Evolutionary conservation across 2,888 invertebrate genomes (phyloP), one percentile per base, ranked within the genome.

Genomic region (Lamproptera curius): DNA sequence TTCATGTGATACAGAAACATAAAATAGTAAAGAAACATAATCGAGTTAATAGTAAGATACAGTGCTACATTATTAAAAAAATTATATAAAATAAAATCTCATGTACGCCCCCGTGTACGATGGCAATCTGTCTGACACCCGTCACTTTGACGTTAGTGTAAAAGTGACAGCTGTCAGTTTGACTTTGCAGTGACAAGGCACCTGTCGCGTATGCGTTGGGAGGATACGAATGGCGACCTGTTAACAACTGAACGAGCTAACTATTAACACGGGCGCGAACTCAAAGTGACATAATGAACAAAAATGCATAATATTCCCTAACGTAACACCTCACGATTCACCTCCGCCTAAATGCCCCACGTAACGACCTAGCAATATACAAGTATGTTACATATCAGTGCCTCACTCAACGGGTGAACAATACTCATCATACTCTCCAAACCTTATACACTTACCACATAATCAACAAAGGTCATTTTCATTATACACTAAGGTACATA

Each of bases 361-460:
- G 65, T 52, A 46, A 52, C 48, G 48, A 61, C 57, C 60, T 55
- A 58, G 57, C 60, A 60, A 64, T 65, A 60, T 64, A 71, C 57
- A 62, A 59, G 58, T 68, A 63, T 65, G 58, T 54, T 59, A 63
- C 63, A 67, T 63, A 48, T 50, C 62, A 50, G 84, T 84, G 84
- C 79, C 78, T 83, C 82, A 84, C 83, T 86, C 83, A 84, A 85
- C 84, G 82, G 85, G 85, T 85, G 83, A 75, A 67, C 61, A 59
- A 54, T 58, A 31, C 31, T 31, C 31, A 4, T n/a, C 28, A 28
- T 54, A 45, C 54, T 57, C 52, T 54, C 56, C 53, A 55, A 53
- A 55, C 55, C 56, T 55, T 58, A 61, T 56, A 66, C 62, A 62
- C 54, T 50, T 65, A 70, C 62, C 65, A 62, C 56, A 67, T 74